A percentile compares a stretch with the other conserved stretches of the same genome.
Evolutionary conservation across 2,113 vertebrate genomes (phyloP).

Genomic region (Eulemur macaco): DNA sequence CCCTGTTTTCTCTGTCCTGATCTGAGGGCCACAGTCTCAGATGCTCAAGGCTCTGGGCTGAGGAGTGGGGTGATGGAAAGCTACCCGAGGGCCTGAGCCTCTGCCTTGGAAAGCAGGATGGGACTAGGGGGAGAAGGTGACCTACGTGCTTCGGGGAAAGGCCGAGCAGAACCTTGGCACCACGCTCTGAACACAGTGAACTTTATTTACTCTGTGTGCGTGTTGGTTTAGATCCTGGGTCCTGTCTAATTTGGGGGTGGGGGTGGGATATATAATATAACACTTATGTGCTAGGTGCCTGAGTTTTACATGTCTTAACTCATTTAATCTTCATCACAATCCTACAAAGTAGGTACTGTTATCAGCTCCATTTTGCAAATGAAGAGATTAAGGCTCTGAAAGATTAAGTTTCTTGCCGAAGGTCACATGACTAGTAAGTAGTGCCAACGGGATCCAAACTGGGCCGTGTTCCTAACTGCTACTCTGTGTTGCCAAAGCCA

Average conservation of each 20-base stretch:
- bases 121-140: not conserved
- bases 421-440: not conserved
- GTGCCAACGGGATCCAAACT: not conserved
- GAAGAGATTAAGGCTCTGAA: not conserved
- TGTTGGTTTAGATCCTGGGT: not conserved
- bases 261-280: not conserved
- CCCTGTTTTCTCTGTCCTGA: not conserved
- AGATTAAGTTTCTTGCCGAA: not conserved
- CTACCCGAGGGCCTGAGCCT: fast-evolving
- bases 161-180: not conserved
- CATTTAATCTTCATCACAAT: not conserved
- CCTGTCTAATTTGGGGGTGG: not conserved
- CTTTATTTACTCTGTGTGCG: not conserved
- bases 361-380: not conserved
- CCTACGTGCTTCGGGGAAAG: not conserved
- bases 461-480: not conserved
- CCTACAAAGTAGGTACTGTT: not conserved
- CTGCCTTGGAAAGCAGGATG: not conserved
- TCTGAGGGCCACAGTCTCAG: not conserved
- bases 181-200: not conserved
- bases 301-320: not conserved
- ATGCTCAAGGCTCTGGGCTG: not conserved
- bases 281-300: not conserved
- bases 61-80: not conserved
- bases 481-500: not conserved